phyloP scores from a whole-genome alignment of 2,113 vertebrate genomes.

The Dicrurus megarhynchus region DNA sequence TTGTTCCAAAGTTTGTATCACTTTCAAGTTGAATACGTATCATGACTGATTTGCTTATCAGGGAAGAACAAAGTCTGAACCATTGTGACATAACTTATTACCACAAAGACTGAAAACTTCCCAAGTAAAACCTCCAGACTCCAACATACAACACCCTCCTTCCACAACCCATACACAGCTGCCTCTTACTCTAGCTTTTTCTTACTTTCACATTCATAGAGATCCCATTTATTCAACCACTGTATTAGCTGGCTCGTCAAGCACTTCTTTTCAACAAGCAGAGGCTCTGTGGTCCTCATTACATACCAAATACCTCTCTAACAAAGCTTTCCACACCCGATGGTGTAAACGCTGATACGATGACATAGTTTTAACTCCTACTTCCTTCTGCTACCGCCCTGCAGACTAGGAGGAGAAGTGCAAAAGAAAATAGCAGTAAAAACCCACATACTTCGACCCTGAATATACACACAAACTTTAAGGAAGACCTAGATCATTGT shows the following conservation, averaged over 20 bases:
- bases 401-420: not conserved
- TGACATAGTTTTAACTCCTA: not conserved
- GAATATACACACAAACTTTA: not conserved
- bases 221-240: not conserved
- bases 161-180: not conserved
- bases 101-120: not conserved
- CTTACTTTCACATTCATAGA: not conserved
- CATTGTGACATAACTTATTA: not conserved
- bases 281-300: not conserved
- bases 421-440: not conserved
- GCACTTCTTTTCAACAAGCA: not conserved
- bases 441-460: not conserved
- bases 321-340: not conserved
- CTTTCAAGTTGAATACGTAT: not conserved
- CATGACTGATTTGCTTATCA: not conserved
- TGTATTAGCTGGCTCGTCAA: not conserved
- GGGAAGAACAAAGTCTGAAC: not conserved
- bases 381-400: not conserved
- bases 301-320: not conserved
- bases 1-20: not conserved
- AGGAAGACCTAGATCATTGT: not conserved
- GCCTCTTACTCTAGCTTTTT: not conserved
- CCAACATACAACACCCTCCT: not conserved
- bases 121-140: not conserved
- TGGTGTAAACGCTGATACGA: rapidly evolving